These are phyloP conservation scores for Naso thynnoides DNA, from an alignment of 2,797 vertebrate species.

Conservation along the genomic window DNA sequence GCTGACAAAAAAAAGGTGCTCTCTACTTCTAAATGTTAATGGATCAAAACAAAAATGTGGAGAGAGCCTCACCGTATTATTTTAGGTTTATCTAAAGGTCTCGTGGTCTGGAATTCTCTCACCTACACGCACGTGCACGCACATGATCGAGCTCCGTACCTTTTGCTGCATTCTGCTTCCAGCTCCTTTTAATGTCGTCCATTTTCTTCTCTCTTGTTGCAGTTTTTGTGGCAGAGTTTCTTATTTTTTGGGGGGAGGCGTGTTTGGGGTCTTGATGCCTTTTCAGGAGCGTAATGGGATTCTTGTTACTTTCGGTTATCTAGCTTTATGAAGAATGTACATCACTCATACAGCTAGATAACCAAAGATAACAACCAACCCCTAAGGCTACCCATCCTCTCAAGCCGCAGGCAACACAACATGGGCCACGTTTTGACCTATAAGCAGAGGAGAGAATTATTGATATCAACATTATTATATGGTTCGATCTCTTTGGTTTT, in stretches of 20 bases:
- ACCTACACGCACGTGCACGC: constrained; percentile 12
- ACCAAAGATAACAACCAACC: constrained; percentile 96
- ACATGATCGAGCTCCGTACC: constrained; percentile 54
- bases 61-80: not conserved
- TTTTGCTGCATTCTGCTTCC: constrained; percentile 30
- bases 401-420: constrained; percentile 49
- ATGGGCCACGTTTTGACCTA: constrained; percentile 73
- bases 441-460: constrained; percentile 65
- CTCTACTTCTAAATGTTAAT: constrained; percentile 6
- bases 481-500: constrained; percentile 1
- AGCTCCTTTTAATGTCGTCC: constrained; percentile 37
- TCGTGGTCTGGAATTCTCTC: not conserved
- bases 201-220: constrained; percentile 14
- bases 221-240: constrained; percentile 27
- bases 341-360: constrained; percentile 98
- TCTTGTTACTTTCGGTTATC: constrained; percentile 96
- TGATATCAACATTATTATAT: constrained; percentile 39
- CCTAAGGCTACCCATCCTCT: constrained; percentile 84
- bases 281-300: constrained; percentile 92
- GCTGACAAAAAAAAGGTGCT: not conserved
- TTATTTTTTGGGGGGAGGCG: constrained; percentile 19
- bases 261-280: constrained; percentile 81
- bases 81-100: not conserved
- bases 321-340: constrained; percentile 95
- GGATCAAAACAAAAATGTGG: not conserved